Evolutionary conservation across 2,888 invertebrate genomes (phyloP).

Genomic region (Pandemis corylana): DNA sequence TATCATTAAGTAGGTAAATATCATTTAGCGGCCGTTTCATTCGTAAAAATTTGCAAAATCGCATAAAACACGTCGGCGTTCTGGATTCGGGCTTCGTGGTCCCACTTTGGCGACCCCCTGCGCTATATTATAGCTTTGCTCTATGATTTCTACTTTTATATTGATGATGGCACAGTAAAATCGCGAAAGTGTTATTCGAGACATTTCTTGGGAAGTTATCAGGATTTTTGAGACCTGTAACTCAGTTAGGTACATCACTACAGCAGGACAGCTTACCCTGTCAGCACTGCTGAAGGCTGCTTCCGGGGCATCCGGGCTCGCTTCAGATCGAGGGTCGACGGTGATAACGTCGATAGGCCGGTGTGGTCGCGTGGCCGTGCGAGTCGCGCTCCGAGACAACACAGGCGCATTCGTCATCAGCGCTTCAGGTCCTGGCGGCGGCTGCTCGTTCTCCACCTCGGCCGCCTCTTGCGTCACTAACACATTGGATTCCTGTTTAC

Average conservation of each 20-base stretch:
- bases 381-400: conserved; percentile 56
- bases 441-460: conserved; percentile 72
- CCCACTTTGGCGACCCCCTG: too few species aligned
- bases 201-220: too few species aligned
- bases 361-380: conserved; percentile 65
- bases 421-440: conserved; percentile 52
- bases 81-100: too few species aligned
- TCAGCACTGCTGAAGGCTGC: conserved; percentile 86
- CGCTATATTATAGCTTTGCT: too few species aligned
- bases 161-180: too few species aligned
- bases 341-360: conserved; percentile 85
- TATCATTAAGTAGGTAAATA: too few species aligned
- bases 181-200: too few species aligned
- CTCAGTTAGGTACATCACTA: background rate
- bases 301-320: conserved; percentile 81
- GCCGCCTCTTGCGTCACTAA: conserved; percentile 64
- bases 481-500: conserved; percentile 66
- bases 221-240: background rate
- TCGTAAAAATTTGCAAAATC: too few species aligned
- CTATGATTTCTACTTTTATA: too few species aligned
- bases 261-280: conserved; percentile 73
- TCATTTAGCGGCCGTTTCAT: too few species aligned
- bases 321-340: conserved; percentile 78
- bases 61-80: too few species aligned
- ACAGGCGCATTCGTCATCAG: conserved; percentile 45